A percentile compares a stretch with the other conserved stretches of the same genome.
These are phyloP conservation scores for Catagonus wagneri DNA, from an alignment of 2,113 vertebrate genomes.

Conservation along the genomic window DNA sequence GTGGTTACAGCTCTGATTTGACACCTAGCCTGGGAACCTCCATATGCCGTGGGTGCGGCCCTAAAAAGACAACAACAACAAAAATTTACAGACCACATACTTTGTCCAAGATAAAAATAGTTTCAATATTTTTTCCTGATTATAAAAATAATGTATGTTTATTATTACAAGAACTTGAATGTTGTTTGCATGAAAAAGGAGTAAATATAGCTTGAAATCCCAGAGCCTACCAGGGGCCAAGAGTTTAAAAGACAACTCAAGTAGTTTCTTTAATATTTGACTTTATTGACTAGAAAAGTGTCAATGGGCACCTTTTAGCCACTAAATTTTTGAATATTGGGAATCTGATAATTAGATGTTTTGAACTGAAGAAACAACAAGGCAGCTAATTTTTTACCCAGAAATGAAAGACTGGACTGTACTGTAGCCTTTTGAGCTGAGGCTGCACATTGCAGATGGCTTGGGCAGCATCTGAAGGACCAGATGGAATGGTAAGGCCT, in stretches of 20 bases:
- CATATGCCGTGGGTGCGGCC: no score
- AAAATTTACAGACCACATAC: background rate
- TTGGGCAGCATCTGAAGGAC: background rate
- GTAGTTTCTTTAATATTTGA: background rate
- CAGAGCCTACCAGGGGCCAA: background rate
- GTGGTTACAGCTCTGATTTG: no score
- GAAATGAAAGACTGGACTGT: background rate
- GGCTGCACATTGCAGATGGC: background rate
- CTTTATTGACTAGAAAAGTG: background rate
- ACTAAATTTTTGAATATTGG: background rate
- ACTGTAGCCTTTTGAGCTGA: background rate
- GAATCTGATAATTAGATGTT: background rate
- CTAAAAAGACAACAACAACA: no score
- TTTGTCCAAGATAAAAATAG: conserved; percentile 38
- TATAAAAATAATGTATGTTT: conserved; percentile 21
- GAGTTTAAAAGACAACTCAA: background rate
- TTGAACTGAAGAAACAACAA: background rate
- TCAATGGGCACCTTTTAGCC: background rate
- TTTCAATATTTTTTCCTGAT: background rate
- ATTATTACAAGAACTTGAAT: background rate
- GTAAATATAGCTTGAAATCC: background rate
- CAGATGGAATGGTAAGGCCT: no score
- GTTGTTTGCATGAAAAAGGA: conserved; percentile 33
- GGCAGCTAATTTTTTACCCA: background rate
- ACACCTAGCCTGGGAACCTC: no score